A percentile compares a stretch with the other conserved stretches of the same genome.
phyloP scores from a whole-genome alignment of 2,797 vertebrate genomes.

The Rhodeus uyekii region DNA sequence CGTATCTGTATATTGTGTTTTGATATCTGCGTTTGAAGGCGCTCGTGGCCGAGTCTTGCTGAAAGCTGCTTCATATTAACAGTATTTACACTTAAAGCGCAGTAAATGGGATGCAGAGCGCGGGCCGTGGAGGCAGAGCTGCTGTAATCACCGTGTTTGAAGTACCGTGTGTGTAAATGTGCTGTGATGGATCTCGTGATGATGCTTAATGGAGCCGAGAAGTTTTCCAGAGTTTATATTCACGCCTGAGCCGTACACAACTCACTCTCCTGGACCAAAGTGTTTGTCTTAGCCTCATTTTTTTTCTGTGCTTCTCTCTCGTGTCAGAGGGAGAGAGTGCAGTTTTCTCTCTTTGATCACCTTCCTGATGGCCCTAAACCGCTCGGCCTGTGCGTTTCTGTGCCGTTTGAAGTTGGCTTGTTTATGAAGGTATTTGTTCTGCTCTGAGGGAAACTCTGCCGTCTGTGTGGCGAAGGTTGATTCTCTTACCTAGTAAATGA shows the following conservation, averaged over 20 bases:
- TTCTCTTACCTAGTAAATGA: not conserved
- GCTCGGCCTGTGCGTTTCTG: slow-evolving; percentile 18
- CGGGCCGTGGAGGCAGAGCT: slow-evolving; percentile 55
- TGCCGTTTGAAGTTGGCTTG: slow-evolving; percentile 52
- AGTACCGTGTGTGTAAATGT: slow-evolving; percentile 60
- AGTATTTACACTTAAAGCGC: slow-evolving; percentile 64
- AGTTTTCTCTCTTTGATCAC: slow-evolving; percentile 46
- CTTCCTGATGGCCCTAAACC: slow-evolving; percentile 26
- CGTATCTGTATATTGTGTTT: slow-evolving; percentile 37
- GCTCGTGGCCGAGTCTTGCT: not conserved
- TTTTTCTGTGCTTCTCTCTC: not conserved
- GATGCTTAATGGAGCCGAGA: slow-evolving; percentile 54
- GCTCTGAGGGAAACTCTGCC: slow-evolving; percentile 29
- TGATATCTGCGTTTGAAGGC: slow-evolving; percentile 28
- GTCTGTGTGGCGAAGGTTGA: not conserved
- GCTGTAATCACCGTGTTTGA: slow-evolving; percentile 62
- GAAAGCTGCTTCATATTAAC: slow-evolving; percentile 65
- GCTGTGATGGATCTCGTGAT: slow-evolving; percentile 56
- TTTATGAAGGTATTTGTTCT: slow-evolving; percentile 52
- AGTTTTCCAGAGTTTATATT: slow-evolving; percentile 60
- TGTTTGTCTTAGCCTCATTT: slow-evolving; percentile 25
- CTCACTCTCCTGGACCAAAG: not conserved
- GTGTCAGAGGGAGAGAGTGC: slow-evolving; percentile 1
- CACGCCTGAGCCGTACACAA: slow-evolving; percentile 40
- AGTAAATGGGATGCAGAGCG: slow-evolving; percentile 55